A percentile compares a stretch with the other conserved stretches of the same genome.
Conservation (phyloP, 2,888 invertebrate species). For the Hyposoter didymator region DNA sequence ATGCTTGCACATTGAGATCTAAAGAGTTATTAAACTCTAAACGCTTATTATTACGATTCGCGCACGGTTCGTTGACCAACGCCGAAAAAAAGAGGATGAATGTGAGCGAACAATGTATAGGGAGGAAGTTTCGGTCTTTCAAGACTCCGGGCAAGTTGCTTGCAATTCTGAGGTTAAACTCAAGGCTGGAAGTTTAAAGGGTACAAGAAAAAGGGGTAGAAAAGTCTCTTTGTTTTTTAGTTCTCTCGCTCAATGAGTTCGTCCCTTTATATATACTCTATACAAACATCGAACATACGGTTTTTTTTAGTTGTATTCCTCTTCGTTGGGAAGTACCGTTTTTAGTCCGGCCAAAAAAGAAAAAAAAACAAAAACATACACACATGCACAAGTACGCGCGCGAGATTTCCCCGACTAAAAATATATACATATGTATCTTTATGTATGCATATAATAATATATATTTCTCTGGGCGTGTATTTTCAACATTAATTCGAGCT, state of each 20-base stretch:
- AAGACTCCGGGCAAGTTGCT: neutral
- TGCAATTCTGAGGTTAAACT: neutral
- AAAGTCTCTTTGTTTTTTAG: constrained; percentile 2
- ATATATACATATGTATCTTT: constrained; percentile 76
- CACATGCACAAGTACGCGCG: constrained; percentile 6
- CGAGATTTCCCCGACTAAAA: constrained; percentile 76
- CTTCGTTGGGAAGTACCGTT: constrained; percentile 22
- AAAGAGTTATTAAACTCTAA: constrained; percentile 55
- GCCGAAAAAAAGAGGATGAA: constrained; percentile 1
- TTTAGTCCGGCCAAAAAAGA: constrained; percentile 38
- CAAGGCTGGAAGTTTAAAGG: neutral
- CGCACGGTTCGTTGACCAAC: constrained; percentile 44
- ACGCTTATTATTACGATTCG: constrained; percentile 56
- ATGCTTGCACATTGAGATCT: constrained; percentile 63
- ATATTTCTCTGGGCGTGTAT: constrained; percentile 59
- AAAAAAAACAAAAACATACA: constrained; percentile 24
- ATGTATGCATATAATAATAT: constrained; percentile 62
- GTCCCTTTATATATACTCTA: constrained; percentile 30
- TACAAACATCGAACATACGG: constrained; percentile 62
- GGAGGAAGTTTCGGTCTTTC: neutral
- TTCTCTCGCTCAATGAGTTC: neutral
- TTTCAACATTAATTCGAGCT: constrained; percentile 38
- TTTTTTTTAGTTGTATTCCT: constrained; percentile 35
- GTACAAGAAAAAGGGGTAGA: neutral
- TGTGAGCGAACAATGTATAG: neutral